A percentile compares a stretch with the other conserved stretches of the same genome.
Evolutionary conservation across 2,113 vertebrate species (phyloP).

Genomic region (Mesoclemmys tuberculata): DNA sequence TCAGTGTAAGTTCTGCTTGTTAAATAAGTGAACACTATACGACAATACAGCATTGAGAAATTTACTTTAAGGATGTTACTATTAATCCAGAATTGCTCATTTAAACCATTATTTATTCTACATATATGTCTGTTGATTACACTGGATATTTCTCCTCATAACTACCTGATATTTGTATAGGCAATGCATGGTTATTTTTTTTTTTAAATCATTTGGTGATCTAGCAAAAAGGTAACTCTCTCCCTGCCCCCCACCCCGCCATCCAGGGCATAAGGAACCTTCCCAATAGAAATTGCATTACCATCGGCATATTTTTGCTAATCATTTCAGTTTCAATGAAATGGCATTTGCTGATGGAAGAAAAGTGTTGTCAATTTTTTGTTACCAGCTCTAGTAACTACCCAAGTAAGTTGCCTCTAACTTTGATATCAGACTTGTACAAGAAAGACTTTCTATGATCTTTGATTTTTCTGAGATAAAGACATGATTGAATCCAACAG

Average conservation of each 20-base stretch:
- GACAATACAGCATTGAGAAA: not conserved
- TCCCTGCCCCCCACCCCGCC: not conserved
- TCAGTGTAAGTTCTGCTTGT: not conserved
- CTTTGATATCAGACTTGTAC: not conserved
- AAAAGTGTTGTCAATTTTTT: not conserved
- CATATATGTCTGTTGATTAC: not conserved
- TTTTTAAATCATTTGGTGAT: not conserved
- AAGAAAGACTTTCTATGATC: not conserved
- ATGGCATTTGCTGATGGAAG: not conserved
- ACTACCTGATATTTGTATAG: not conserved
- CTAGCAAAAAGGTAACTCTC: not conserved
- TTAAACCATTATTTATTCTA: not conserved
- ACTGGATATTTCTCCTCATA: not conserved
- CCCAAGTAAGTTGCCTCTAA: not conserved
- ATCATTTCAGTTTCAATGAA: not conserved
- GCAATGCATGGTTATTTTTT: not conserved
- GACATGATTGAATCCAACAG: not conserved
- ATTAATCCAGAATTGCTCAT: not conserved
- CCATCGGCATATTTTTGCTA: not conserved
- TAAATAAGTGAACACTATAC: not conserved
- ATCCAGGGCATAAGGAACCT: not conserved
- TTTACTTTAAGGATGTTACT: not conserved
- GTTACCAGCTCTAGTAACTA: not conserved
- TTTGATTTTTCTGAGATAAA: slow-evolving; percentile 19
- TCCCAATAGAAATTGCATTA: not conserved